Conservation (phyloP, 2,797 vertebrate species). For the Channallabes apus region DNA sequence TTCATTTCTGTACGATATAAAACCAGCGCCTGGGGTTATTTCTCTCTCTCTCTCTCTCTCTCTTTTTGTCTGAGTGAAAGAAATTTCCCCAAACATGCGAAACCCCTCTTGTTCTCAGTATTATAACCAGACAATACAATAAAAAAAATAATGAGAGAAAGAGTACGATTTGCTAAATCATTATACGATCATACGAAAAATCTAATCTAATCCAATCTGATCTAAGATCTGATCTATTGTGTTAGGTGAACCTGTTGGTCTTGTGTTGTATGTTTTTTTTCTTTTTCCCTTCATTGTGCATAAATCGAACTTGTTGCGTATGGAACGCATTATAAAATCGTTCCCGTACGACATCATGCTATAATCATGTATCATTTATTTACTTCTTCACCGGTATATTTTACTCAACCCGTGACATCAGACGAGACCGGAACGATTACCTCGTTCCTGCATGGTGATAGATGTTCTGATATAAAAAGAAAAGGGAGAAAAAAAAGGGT, state of each 20-base stretch:
- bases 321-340: neutral
- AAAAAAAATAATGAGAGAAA: no score
- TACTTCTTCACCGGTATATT: no score
- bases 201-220: neutral
- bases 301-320: constrained; percentile 29
- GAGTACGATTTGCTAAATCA: neutral
- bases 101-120: constrained; percentile 8
- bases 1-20: neutral
- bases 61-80: constrained; percentile 26
- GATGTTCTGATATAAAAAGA: no score
- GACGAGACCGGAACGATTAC: neutral
- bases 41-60: constrained; percentile 12
- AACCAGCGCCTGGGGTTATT: neutral
- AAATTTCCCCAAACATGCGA: constrained; percentile 12
- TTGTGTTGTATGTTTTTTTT: neutral
- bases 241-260: neutral
- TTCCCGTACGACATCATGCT: neutral
- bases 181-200: neutral
- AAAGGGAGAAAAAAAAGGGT: no score
- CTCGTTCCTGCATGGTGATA: no score
- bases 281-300: neutral
- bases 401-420: no score
- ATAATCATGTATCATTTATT: no score
- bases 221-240: neutral
- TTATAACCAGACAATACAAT: neutral